A percentile compares a stretch with the other conserved stretches of the same genome.
phyloP scores from a whole-genome alignment of 2,888 invertebrate genomes.

The Pardosa pseudoannulata region DNA sequence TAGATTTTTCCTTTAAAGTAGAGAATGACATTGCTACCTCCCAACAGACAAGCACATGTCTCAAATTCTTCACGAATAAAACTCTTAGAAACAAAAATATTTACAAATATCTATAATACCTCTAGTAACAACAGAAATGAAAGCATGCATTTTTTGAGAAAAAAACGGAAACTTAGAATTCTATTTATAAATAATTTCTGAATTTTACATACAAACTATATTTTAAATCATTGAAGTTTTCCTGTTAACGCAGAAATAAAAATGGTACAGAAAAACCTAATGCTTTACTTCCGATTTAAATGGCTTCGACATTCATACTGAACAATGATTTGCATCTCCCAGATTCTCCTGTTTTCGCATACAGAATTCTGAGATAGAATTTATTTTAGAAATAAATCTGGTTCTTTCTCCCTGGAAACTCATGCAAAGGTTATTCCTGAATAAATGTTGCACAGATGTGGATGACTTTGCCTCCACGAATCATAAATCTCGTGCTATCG shows the following conservation, averaged over 20 bases:
- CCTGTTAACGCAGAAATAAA: background rate
- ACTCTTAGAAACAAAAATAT: too few relatives aligned
- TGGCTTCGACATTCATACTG: background rate
- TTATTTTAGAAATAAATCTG: conserved; percentile 5
- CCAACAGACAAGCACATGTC: too few relatives aligned
- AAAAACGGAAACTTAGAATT: too few relatives aligned
- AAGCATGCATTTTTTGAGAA: too few relatives aligned
- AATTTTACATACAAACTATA: background rate
- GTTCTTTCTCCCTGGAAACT: background rate
- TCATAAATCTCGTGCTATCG: background rate
- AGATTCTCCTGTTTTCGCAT: background rate
- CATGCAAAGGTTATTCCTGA: background rate
- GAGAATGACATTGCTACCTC: too few relatives aligned
- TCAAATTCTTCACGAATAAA: too few relatives aligned
- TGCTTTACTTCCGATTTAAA: background rate
- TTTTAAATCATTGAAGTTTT: background rate
- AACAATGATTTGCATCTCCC: background rate
- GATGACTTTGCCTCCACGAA: background rate
- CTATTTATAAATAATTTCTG: too few relatives aligned
- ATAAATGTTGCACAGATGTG: conserved; percentile 9
- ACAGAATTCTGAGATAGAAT: background rate
- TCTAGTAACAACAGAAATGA: too few relatives aligned
- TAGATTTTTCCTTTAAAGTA: too few relatives aligned
- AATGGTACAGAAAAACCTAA: background rate
- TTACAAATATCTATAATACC: too few relatives aligned